These are phyloP conservation scores for Dicycla oo DNA, from an alignment of 2,888 invertebrate genomes.

Conservation along the genomic window DNA sequence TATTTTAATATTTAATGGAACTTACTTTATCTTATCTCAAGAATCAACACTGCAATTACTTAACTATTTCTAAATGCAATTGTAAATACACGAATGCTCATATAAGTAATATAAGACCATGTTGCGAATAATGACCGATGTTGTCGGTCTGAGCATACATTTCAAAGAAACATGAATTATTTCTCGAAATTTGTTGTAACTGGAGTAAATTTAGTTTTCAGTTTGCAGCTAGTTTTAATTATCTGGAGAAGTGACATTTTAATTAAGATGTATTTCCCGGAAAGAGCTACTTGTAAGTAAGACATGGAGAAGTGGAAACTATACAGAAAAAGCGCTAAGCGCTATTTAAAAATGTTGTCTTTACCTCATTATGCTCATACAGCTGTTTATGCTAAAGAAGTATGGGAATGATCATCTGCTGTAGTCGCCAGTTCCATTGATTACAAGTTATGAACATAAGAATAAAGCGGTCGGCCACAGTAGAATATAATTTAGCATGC, in stretches of 20 bases:
- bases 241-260: background rate
- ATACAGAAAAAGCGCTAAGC: too few relatives aligned
- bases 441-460: background rate
- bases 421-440: background rate
- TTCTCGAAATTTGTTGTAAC: background rate
- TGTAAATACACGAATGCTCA: background rate
- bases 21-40: background rate
- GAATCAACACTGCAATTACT: background rate
- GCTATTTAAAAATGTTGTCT: background rate
- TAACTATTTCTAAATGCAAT: background rate
- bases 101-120: background rate
- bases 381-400: fast-evolving
- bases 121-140: background rate
- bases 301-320: too few relatives aligned
- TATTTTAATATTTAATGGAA: background rate
- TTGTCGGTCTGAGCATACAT: background rate
- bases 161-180: background rate
- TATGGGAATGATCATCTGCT: background rate
- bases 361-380: background rate
- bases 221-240: background rate
- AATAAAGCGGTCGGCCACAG: background rate
- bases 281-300: background rate
- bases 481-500: background rate
- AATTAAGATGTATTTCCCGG: background rate
- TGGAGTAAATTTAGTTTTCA: background rate